Evolutionary conservation across 2,888 invertebrate genomes (phyloP), one percentile per base, ranked within the genome.

Genomic region (Eristalis tenax): DNA sequence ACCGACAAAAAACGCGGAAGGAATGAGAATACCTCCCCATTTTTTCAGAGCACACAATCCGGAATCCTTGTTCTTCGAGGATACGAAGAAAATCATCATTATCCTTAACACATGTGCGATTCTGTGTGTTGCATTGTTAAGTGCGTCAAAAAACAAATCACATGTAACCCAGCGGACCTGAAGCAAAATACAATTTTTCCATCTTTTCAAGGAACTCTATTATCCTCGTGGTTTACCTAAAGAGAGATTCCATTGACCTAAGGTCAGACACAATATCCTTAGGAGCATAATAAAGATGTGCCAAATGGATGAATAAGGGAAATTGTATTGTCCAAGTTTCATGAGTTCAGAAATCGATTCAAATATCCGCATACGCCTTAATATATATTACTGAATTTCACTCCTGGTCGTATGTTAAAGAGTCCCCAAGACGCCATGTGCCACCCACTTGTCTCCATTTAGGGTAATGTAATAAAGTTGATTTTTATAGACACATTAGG

Each of bases 401-500:
- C 59, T 71, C 66, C 8, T n/a, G 50, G 70, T 70, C 50, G 40
- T 87, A 83, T 83, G 75, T 82, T 78, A 79, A 87, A 79, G 79
- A 79, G 86, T 63, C 50, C 63, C 18, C 57, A 73, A 81, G 64
- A 61, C 23, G 1, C 43, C 18, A n/a, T 50, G 50, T 65, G 32
- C 59, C 59, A 59, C 26, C 18, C 59, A 59, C 32, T 76, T 59
- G 26, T 79, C 69, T 81, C 83, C 82, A 86, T 78, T 86, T 79
- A 74, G 75, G 83, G 75, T 83, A 87, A 87, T 87, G 69, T 87
- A 87, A 87, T 87, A 83, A 87, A 87, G 75, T 80, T 76, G 79
- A 87, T 76, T 87, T 86, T 87, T 87, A 87, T 87, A 76, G 83
- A 83, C 79, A 87, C 83, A 87, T 87, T 83, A 80, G 78, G 61